Evolutionary conservation across 2,113 vertebrate species (phyloP), one percentile per base, ranked within the genome.

Genomic region (Nibea albiflora): DNA sequence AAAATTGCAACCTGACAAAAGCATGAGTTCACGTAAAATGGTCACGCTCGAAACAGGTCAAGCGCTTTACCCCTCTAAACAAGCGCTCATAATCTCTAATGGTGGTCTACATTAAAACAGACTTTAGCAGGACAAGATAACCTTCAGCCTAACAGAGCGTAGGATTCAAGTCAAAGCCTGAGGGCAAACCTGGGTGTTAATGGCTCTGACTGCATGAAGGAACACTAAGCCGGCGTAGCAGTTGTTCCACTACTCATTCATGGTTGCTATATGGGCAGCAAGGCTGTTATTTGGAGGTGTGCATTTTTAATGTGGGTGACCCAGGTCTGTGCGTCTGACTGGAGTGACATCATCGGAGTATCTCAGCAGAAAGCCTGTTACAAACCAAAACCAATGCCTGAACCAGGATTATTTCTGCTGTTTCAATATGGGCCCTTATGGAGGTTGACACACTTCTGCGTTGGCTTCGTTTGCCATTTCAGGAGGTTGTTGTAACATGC

Each of bases 31-130:
- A 31, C 52, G 42, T 49, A 19, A 65, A 24, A 67, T 44, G 35
- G 9, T 66, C 26, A 31, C 4, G 47, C 12, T 31, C 44, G 22
- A 54, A 86, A 78, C 47, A 68, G 63, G 61, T 60, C 53, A 50
- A 46, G 26, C 47, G 28, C 49, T 35, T 66, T 3, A 2, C 20
- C 20, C 11, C 17, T 28, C 12, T 50, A 50, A 39, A 24, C 24
- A 76, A 78, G 42, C 24, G 61, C 66, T 17, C 56, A 26, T 77
- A 47, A 63, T 52, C 49, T 22, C 17, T 24, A 56, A 44, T 4
- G 11, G 26, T 28, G 52, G 57, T 64, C 62, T 62, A 44, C 64
- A 52, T 83, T 20, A 50, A 15, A 28, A 46, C 11, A 19, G 61
- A 58, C 28, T 50, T 47, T 2, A 63, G 39, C 68, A 61, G 53